Conservation (phyloP, 2,888 invertebrate species). For the Parapristionchus giblindavisi region DNA sequence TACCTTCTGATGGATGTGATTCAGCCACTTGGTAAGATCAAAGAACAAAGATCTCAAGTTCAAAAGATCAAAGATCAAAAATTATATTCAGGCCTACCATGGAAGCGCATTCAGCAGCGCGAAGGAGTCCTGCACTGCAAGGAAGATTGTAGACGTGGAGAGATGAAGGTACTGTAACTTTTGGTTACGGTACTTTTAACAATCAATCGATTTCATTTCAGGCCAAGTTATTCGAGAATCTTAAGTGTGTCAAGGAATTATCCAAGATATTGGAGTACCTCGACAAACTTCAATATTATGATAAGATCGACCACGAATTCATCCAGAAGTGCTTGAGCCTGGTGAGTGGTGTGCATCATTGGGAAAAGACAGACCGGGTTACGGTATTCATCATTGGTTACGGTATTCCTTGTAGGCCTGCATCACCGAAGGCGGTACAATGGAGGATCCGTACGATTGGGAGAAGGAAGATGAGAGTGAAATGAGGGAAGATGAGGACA, state of each 20-base stretch:
- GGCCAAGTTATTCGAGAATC: conserved; percentile 39
- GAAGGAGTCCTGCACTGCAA: conserved; percentile 53
- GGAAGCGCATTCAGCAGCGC: conserved; percentile 54
- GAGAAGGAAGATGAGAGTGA: conserved; percentile 45
- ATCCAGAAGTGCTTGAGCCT: too few species aligned
- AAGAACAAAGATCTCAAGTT: neutral
- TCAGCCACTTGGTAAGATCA: conserved; percentile 29
- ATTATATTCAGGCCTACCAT: conserved; percentile 52
- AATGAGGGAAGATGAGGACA: too few species aligned
- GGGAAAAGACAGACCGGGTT: too few species aligned
- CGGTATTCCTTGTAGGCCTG: conserved; percentile 41
- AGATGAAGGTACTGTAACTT: conserved; percentile 37
- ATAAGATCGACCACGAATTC: too few species aligned
- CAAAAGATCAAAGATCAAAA: neutral
- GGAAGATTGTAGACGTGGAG: conserved; percentile 48
- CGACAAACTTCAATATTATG: too few species aligned
- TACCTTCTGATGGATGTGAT: conserved; percentile 63
- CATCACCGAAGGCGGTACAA: conserved; percentile 38
- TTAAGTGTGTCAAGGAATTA: too few species aligned
- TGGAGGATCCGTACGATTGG: conserved; percentile 58
- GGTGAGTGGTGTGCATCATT: too few species aligned
- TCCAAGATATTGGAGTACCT: too few species aligned
- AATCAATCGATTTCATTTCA: conserved; percentile 33
- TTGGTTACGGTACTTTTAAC: neutral
- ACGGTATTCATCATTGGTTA: neutral